These are phyloP conservation scores for Lutjanus campechanus DNA, from an alignment of 2,797 vertebrate genomes.

Conservation along the genomic window DNA sequence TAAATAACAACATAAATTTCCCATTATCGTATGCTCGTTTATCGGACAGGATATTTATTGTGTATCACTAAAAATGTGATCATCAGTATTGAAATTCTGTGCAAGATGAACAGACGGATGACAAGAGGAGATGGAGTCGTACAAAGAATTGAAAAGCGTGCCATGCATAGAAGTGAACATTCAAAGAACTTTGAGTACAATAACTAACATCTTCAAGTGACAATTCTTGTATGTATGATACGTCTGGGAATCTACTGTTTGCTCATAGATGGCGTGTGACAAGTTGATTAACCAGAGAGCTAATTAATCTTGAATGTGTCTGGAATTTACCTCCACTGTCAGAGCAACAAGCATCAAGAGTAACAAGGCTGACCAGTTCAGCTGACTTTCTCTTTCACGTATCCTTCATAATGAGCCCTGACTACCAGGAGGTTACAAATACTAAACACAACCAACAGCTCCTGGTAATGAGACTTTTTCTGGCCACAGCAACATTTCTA, in stretches of 20 bases:
- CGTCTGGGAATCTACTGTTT: not conserved
- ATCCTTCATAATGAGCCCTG: not conserved
- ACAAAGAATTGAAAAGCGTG: not conserved
- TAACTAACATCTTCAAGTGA: not conserved
- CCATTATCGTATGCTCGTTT: no score
- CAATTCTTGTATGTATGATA: not conserved
- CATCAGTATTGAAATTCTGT: not conserved
- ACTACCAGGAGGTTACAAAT: not conserved
- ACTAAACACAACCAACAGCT: slow-evolving; percentile 5
- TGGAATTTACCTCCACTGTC: not conserved
- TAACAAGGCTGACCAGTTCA: slow-evolving; percentile 28
- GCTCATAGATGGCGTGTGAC: not conserved
- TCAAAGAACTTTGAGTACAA: not conserved
- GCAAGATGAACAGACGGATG: not conserved
- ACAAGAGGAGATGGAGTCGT: not conserved
- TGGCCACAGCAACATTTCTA: not conserved
- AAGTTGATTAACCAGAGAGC: not conserved
- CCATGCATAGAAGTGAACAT: not conserved
- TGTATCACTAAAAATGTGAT: no score
- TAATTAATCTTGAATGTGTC: not conserved
- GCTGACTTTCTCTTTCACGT: not conserved
- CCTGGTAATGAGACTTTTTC: not conserved
- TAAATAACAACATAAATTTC: no score
- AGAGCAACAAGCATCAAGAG: not conserved
- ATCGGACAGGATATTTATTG: no score